Percentiles rank a stretch among this genome's conserved stretches.
phyloP scores from a whole-genome alignment of 2,113 vertebrate genomes.

The Thermophis baileyi region DNA sequence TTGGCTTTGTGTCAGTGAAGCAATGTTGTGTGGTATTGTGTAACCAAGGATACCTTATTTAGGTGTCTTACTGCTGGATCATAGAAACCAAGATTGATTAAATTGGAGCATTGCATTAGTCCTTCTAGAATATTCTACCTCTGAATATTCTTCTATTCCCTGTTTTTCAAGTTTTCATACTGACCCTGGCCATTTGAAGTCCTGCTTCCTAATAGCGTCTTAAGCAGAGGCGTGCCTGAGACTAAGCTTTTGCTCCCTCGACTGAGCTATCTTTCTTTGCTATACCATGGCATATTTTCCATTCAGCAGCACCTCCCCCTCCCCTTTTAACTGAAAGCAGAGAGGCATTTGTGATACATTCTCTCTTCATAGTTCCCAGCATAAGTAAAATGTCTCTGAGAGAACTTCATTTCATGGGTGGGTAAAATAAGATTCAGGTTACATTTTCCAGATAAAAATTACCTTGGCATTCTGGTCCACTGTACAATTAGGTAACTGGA shows the following conservation, averaged over 20 bases:
- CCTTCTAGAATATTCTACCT: background rate
- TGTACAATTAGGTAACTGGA: background rate
- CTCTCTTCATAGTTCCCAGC: background rate
- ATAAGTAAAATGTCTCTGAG: background rate
- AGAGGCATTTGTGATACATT: background rate
- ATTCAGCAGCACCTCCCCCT: background rate
- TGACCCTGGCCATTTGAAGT: background rate
- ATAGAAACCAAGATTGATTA: background rate
- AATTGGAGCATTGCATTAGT: background rate
- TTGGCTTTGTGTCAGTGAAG: conserved; percentile 58
- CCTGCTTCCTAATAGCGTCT: too few relatives aligned
- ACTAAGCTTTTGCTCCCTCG: background rate
- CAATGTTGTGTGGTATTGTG: background rate
- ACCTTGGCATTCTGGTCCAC: too few relatives aligned
- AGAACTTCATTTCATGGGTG: background rate
- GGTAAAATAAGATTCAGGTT: background rate
- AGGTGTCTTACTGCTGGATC: background rate
- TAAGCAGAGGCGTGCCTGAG: background rate
- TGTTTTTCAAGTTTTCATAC: background rate
- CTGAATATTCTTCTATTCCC: background rate
- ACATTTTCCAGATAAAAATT: background rate
- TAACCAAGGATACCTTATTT: background rate
- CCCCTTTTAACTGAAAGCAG: background rate
- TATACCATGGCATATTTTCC: rapidly evolving
- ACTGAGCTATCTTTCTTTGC: background rate